A percentile compares a stretch with the other conserved stretches of the same genome.
Conservation (phyloP, 2,888 invertebrate genomes). For the Amphiduros pacificus region DNA sequence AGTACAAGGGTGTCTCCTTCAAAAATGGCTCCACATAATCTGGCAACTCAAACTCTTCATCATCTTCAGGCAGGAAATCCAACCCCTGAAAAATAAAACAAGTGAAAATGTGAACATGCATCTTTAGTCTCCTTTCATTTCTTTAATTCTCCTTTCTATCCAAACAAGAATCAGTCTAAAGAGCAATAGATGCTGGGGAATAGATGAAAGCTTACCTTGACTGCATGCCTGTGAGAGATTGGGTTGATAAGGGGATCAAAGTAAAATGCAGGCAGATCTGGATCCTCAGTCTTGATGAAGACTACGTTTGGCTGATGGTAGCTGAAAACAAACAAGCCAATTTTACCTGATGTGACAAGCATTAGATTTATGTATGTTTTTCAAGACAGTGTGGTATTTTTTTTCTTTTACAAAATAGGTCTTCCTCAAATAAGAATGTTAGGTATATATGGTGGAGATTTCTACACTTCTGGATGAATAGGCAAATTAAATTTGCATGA, state of each 20-base stretch:
- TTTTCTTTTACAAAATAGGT: too few relatives aligned
- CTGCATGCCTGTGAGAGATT: slow-evolving; percentile 75
- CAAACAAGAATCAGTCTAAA: background rate
- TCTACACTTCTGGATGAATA: too few relatives aligned
- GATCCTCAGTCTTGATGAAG: slow-evolving; percentile 99
- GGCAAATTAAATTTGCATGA: too few relatives aligned
- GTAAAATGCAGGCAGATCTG: slow-evolving; percentile 98
- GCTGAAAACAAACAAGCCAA: too few relatives aligned
- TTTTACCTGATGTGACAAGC: too few relatives aligned
- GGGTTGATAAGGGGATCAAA: slow-evolving; percentile 99
- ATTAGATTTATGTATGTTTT: too few relatives aligned
- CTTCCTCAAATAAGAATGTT: too few relatives aligned
- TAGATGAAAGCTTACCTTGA: slow-evolving; percentile 42
- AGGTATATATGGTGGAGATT: too few relatives aligned
- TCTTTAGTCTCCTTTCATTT: background rate
- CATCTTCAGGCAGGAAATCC: slow-evolving; percentile 77
- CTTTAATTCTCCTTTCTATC: background rate
- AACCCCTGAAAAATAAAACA: slow-evolving; percentile 48
- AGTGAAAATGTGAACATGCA: too few relatives aligned
- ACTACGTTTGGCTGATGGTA: slow-evolving; percentile 99
- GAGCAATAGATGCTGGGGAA: background rate
- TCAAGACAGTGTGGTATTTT: too few relatives aligned
- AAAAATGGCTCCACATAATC: slow-evolving; percentile 90
- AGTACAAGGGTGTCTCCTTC: slow-evolving; percentile 92
- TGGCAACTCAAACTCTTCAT: slow-evolving; percentile 87